Evolutionary conservation across 2,113 vertebrate genomes (phyloP), one percentile per base, ranked within the genome.

Genomic region (Macrotis lagotis): DNA sequence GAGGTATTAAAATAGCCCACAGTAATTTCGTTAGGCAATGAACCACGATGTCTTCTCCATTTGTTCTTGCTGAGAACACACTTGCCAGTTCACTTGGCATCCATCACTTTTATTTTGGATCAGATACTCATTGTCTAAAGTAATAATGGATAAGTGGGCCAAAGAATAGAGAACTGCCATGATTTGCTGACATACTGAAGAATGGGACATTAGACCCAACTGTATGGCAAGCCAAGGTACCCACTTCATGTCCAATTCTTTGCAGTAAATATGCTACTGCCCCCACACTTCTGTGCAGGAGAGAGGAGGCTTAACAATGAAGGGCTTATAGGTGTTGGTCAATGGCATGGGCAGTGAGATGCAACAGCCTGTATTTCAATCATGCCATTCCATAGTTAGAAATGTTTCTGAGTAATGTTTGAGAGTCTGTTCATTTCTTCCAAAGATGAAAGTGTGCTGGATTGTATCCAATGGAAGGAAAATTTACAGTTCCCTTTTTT

Each of bases 101-200:
- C 97, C 96, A 98, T 98, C 97, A 97, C 94, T 98, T 98, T 97
- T 97, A 98, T 98, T 98, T 98, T 97, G 97, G 97, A 98, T 98
- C 98, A 98, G 97, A 98, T 98, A 96, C 92, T 97, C 96, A 97
- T 98, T 98, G 97, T 98, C 97, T 98, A 96, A 93, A 98, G 96
- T 0, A 26, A 96, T 97, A 98, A 94, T 91, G 96, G 97, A 94
- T 96, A 98, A 24, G 95, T 95, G 96, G 96, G 97, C 95, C 96
- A 93, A 96, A 98, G 97, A 95, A 96, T 50, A 97, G 95, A 97
- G 95, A 93, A 96, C 92, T 97, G 94, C 91, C 90, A 44, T 97
- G 97, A 97, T 96, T 89, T 94, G 96, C 97, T 98, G 98, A 98
- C 97, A 98, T 52, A 49, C 0, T 96, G 91, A 95, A 66, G 47